These are phyloP conservation scores for Scatophagus argus DNA, from an alignment of 2,113 vertebrate genomes.

Conservation along the genomic window DNA sequence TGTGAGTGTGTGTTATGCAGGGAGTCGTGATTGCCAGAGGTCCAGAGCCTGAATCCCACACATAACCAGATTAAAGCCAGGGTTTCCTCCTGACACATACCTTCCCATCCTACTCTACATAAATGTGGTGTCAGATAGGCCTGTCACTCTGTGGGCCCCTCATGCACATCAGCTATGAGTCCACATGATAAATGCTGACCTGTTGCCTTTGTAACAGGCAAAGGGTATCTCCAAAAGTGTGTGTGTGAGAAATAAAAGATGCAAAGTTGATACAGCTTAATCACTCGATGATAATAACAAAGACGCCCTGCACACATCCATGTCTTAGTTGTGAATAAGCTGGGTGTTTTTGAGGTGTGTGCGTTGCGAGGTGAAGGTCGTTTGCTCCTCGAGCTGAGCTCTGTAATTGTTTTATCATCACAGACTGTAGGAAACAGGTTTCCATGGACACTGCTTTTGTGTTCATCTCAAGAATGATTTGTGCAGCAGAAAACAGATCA, in stretches of 20 bases:
- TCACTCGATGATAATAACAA: neutral
- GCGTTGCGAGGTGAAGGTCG: neutral
- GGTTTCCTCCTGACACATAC: constrained; percentile 32
- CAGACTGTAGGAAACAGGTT: too few species aligned
- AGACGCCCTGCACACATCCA: neutral
- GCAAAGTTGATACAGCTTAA: neutral
- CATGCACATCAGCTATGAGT: neutral
- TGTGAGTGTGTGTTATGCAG: constrained; percentile 7
- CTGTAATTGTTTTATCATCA: too few species aligned
- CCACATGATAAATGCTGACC: neutral
- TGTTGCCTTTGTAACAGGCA: neutral
- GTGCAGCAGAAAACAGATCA: neutral
- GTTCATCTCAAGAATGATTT: neutral
- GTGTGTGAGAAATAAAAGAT: neutral
- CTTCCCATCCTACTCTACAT: constrained; percentile 31
- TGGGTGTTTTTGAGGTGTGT: neutral
- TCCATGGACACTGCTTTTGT: constrained; percentile 38
- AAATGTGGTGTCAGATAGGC: constrained; percentile 6
- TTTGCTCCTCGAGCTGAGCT: neutral
- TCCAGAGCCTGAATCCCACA: constrained; percentile 46
- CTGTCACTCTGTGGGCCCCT: neutral
- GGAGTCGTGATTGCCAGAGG: constrained; percentile 40
- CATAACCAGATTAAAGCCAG: constrained; percentile 8
- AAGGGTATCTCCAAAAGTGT: too few species aligned
- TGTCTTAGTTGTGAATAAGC: neutral